Evolutionary conservation across 2,113 vertebrate species (phyloP).

Genomic region (Aythya baeri): DNA sequence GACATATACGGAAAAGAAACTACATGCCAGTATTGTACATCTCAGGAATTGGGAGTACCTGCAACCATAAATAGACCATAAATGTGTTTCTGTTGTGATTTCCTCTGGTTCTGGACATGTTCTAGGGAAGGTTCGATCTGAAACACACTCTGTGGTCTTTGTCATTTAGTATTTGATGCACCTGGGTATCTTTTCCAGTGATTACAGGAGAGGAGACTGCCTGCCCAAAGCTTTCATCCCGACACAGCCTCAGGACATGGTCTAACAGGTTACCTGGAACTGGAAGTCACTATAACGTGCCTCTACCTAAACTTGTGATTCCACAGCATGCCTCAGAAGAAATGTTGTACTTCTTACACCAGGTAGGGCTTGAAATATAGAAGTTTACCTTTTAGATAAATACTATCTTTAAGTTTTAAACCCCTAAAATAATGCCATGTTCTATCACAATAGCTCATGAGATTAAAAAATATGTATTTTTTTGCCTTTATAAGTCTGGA

Average conservation of each 20-base stretch:
- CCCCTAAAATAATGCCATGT: not conserved
- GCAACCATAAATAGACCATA: not conserved
- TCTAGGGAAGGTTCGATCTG: not conserved
- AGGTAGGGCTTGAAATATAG: not conserved
- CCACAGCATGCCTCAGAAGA: not conserved
- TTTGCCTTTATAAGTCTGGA: not conserved
- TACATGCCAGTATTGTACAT: not conserved
- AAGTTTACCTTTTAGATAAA: not conserved
- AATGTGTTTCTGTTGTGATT: not conserved
- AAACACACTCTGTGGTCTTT: not conserved
- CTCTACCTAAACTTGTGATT: not conserved
- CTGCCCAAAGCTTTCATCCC: not conserved
- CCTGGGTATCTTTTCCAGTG: not conserved
- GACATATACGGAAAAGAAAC: not conserved
- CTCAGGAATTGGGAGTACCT: not conserved
- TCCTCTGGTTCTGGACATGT: not conserved
- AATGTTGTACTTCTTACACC: not conserved
- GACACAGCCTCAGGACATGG: rapidly evolving
- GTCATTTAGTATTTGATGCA: not conserved
- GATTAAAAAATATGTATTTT: too few relatives aligned
- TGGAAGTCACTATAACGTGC: not conserved
- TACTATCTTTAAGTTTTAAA: not conserved
- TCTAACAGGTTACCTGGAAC: not conserved
- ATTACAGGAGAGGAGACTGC: rapidly evolving
- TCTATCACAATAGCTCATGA: too few relatives aligned